Conservation (phyloP, 2,113 vertebrate species). For the Xiphophorus maculatus region DNA sequence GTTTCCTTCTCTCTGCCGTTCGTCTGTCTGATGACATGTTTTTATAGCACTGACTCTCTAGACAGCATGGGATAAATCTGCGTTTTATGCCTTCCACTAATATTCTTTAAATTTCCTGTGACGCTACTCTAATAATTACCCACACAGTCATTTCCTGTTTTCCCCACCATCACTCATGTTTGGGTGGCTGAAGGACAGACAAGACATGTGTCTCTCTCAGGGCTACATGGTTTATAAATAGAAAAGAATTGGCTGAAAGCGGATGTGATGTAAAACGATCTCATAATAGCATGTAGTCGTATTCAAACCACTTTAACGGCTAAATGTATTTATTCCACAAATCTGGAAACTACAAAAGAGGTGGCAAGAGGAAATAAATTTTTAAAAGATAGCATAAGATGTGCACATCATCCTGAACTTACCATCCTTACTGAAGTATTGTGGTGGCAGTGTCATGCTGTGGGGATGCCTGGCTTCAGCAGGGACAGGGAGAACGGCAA, state of each 20-base stretch:
- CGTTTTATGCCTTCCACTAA: neutral
- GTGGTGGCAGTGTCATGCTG: neutral
- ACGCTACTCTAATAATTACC: neutral
- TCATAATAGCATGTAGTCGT: no score
- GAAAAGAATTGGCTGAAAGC: conserved; percentile 27
- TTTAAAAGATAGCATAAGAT: no score
- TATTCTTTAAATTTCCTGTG: neutral
- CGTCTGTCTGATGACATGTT: neutral
- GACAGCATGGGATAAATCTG: neutral
- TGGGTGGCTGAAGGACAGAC: no score
- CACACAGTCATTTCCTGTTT: no score
- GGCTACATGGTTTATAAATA: conserved; percentile 55
- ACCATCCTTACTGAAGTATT: neutral
- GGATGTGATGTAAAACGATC: neutral
- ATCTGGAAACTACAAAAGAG: no score
- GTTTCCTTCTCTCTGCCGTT: conserved; percentile 45
- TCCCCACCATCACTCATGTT: no score
- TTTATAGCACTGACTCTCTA: conserved; percentile 26
- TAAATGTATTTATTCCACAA: no score
- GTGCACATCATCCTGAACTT: no score
- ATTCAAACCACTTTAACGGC: no score
- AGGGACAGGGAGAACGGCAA: neutral
- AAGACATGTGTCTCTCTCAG: conserved; percentile 17
- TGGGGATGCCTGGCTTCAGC: neutral
- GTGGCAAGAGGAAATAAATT: no score